These are phyloP conservation scores for Calephelis virginiensis DNA, from an alignment of 1,140 invertebrate genomes.

Conservation along the genomic window DNA sequence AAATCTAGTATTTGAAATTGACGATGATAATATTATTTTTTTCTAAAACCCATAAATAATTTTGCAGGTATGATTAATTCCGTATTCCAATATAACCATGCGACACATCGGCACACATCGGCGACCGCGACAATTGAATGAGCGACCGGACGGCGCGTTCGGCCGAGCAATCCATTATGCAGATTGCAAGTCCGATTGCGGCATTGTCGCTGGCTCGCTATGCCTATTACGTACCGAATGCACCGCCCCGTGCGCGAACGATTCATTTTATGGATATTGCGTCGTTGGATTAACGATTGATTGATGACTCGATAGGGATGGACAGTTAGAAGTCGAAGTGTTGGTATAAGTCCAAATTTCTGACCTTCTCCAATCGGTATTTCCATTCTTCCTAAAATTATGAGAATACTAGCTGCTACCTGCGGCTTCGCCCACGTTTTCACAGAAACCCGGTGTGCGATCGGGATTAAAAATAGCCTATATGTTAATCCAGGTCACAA, in stretches of 20 bases:
- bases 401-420: too few species aligned
- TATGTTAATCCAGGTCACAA: too few species aligned
- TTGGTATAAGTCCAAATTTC: too few species aligned
- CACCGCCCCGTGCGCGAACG: slow-evolving; percentile 45
- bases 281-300: slow-evolving; percentile 61
- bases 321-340: neutral
- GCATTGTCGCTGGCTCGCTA: slow-evolving; percentile 59
- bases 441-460: too few species aligned
- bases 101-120: slow-evolving; percentile 64
- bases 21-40: neutral
- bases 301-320: slow-evolving; percentile 47
- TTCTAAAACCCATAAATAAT: slow-evolving; percentile 30
- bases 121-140: slow-evolving; percentile 60
- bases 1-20: neutral
- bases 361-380: too few species aligned
- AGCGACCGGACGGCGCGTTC: slow-evolving; percentile 63
- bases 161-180: slow-evolving; percentile 73
- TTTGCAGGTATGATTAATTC: slow-evolving; percentile 58
- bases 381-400: too few species aligned
- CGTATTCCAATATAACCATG: slow-evolving; percentile 58
- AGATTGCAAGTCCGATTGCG: slow-evolving; percentile 69
- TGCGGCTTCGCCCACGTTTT: too few species aligned
- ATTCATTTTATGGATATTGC: slow-evolving; percentile 68
- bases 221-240: slow-evolving; percentile 56
- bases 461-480: too few species aligned